Conservation (phyloP, 2,113 vertebrate genomes). For the Actenoides lindsayi region DNA sequence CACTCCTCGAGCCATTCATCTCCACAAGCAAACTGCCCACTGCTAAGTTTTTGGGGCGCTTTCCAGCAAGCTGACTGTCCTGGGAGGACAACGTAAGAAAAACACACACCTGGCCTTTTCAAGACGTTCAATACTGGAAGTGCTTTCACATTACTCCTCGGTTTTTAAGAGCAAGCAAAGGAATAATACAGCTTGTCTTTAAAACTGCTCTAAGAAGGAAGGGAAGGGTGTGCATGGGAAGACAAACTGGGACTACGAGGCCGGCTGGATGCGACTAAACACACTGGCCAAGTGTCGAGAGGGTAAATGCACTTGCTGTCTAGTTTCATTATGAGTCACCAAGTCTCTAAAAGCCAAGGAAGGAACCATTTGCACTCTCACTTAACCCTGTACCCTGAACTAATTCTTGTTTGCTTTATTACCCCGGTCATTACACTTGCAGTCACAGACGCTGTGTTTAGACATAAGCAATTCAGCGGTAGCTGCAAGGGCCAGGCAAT, state of each 20-base stretch:
- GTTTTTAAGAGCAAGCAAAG: not conserved
- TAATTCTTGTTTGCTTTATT: not conserved
- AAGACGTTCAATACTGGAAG: not conserved
- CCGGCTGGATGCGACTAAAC: not conserved
- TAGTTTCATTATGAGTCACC: slow-evolving; percentile 34
- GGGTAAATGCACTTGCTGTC: not conserved
- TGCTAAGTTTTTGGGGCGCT: not conserved
- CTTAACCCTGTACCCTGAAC: not conserved
- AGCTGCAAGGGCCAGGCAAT: not conserved
- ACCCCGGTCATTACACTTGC: not conserved
- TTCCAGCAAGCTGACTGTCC: not conserved
- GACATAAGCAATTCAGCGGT: not conserved
- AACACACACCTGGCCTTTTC: not conserved
- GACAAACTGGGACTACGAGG: accelerated
- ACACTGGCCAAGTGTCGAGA: accelerated
- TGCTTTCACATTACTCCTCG: not conserved
- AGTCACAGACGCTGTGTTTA: not conserved
- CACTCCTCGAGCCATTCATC: not conserved
- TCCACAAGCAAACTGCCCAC: not conserved
- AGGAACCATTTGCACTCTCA: not conserved
- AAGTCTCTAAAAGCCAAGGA: not conserved
- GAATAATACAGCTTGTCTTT: not conserved
- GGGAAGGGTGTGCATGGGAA: accelerated
- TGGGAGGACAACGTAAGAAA: not conserved
- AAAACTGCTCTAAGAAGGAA: not conserved